phyloP scores from a whole-genome alignment of 2,888 invertebrate species.

The Laothoe populi region DNA sequence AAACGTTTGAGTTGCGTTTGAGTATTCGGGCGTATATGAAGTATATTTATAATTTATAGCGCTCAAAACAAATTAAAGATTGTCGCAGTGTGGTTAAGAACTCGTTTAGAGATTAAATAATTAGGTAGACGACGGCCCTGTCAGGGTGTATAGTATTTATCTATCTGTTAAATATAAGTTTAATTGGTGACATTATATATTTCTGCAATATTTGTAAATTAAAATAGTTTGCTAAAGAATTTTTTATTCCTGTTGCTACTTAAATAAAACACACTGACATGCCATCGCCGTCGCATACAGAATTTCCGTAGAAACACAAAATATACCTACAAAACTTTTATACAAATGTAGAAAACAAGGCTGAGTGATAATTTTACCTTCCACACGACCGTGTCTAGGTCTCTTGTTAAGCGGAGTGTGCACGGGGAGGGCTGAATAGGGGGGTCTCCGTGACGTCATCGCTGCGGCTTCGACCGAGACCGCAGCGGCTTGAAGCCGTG shows the following conservation, averaged over 20 bases:
- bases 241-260: not conserved
- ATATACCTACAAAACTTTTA: conserved; percentile 10
- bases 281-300: not conserved
- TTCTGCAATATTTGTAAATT: too few species aligned
- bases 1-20: too few species aligned
- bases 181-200: not conserved
- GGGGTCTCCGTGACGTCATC: not conserved
- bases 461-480: not conserved
- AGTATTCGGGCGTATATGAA: too few species aligned
- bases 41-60: not conserved
- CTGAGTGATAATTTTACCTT: conserved; percentile 9
- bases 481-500: not conserved
- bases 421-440: too few species aligned
- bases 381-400: not conserved
- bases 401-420: not conserved
- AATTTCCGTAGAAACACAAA: not conserved
- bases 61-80: not conserved
- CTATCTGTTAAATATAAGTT: not conserved
- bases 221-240: too few species aligned
- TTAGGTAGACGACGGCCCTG: not conserved
- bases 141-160: not conserved
- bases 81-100: not conserved
- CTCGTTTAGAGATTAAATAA: not conserved
- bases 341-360: conserved; percentile 5
- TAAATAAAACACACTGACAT: not conserved